Base-by-base conservation (phyloP, 2,888 invertebrate species). In the Linyphia triangularis region DNA sequence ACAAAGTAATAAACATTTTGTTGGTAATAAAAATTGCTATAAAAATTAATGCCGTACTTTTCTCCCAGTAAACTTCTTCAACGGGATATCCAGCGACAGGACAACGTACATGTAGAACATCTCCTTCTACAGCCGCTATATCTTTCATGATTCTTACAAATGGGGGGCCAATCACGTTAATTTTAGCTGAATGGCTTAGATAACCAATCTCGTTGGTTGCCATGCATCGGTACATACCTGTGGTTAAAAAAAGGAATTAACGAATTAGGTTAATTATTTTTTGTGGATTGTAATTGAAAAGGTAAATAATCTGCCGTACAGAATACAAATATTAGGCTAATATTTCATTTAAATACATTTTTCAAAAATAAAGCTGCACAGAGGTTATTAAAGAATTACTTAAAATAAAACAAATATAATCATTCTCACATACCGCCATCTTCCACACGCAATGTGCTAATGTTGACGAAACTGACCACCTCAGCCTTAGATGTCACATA, bases 71-170 rank as follows among this genome's bases (percentile, higher is more conserved):
- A n/a, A 93, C 92, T 6, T 91, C 90, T 77, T 92, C 90, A 6
- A 93, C 91, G 1, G 93, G 93, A 90, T 92, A 92, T 19, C 93
- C 93, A 0, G 92, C 91, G n/a, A 93, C 93, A 77, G 92, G 92
- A 89, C 93, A 93, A 91, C 97, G 96, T 0, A 97, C 96, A 90
- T 96, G 95, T 90, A 98, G 94, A 22, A 96, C 96, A 92, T 97
- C 97, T 78, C 97, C 97, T 85, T 97, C 97, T 40, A 98, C 97
- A 90, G 97, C 97, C 43, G 97, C 96, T 92, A 97, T 96, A 93
- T 97, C 97, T 93, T 97, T 97, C 97, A 98, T 97, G 86, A 96
- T 95, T 28, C 97, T 95, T 82, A 98, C 96, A 93, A 96, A 97
- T 1, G 97, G 97, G 90, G 96, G 94, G 30, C 98, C 98, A 88